Percentiles rank a stretch among this genome's conserved stretches.
Evolutionary conservation across 2,113 vertebrate genomes (phyloP).

Genomic region (Menidia beryllina): DNA sequence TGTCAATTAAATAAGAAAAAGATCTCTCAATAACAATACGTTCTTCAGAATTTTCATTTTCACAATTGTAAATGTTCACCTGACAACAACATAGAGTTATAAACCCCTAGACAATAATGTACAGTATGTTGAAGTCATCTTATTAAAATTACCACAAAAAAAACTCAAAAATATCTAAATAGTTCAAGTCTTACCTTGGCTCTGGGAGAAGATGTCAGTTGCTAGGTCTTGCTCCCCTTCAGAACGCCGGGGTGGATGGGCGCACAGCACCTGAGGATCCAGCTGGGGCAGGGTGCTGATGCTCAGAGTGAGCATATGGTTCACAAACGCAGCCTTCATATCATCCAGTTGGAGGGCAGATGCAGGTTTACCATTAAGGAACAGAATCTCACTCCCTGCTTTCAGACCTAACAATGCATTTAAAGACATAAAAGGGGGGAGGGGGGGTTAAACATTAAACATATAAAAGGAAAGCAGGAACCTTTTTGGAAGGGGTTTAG

Average conservation of each 20-base stretch:
- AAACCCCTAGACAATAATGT: no score
- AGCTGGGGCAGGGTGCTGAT: constrained; percentile 84
- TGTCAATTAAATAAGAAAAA: background rate
- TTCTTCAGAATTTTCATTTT: background rate
- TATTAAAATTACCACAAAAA: background rate
- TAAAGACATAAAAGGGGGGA: background rate
- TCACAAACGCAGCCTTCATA: constrained; percentile 86
- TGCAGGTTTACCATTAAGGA: constrained; percentile 87
- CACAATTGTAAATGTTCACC: no score
- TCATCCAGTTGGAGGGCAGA: constrained; percentile 84
- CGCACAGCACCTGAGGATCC: constrained; percentile 74
- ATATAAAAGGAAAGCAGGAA: no score
- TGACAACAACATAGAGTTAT: no score
- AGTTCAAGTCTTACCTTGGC: constrained; percentile 85
- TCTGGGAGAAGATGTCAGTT: constrained; percentile 84
- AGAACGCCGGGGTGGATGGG: constrained; percentile 83
- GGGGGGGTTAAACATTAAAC: background rate
- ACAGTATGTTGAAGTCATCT: background rate
- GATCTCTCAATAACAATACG: background rate
- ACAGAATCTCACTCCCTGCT: constrained; percentile 89
- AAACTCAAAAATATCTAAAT: background rate
- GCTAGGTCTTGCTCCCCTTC: constrained; percentile 73
- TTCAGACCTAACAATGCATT: constrained; percentile 82
- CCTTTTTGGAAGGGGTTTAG: no score
- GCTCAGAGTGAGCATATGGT: constrained; percentile 83